A percentile compares a stretch with the other conserved stretches of the same genome.
These are phyloP conservation scores for Monomorium pharaonis DNA, from an alignment of 1,140 invertebrate genomes.

Conservation along the genomic window DNA sequence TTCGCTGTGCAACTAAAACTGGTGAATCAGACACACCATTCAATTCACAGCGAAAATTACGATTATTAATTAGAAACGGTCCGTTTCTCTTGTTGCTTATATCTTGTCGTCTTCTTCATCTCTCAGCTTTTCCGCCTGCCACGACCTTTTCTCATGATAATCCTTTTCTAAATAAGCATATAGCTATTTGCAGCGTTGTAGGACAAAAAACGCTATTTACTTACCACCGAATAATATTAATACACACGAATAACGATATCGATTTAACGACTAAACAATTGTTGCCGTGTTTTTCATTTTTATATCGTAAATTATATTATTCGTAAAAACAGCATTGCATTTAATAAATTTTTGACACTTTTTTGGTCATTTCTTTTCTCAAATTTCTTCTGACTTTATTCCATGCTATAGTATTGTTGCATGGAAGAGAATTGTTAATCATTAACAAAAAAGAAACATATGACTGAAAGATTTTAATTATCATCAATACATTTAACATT, in stretches of 20 bases:
- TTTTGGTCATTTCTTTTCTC: background rate
- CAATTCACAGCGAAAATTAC: constrained; percentile 44
- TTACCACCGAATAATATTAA: background rate
- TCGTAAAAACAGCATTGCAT: background rate
- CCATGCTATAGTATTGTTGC: background rate
- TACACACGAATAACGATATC: background rate
- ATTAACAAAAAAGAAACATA: background rate
- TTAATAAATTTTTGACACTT: background rate
- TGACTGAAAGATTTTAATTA: background rate
- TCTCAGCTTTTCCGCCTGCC: background rate
- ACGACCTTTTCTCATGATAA: background rate
- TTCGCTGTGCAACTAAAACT: constrained; percentile 10
- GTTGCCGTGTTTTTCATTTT: background rate
- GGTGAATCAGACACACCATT: constrained; percentile 29
- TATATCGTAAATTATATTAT: background rate
- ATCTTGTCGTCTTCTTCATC: background rate
- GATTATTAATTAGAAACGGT: constrained; percentile 45
- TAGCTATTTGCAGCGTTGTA: constrained; percentile 14
- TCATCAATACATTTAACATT: no score
- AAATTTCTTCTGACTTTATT: background rate
- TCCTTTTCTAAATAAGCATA: background rate
- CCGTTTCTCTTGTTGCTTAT: background rate
- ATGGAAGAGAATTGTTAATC: background rate
- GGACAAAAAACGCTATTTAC: background rate
- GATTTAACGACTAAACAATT: background rate